Conservation (phyloP, 2,113 vertebrate species). For the Rhea americana region DNA sequence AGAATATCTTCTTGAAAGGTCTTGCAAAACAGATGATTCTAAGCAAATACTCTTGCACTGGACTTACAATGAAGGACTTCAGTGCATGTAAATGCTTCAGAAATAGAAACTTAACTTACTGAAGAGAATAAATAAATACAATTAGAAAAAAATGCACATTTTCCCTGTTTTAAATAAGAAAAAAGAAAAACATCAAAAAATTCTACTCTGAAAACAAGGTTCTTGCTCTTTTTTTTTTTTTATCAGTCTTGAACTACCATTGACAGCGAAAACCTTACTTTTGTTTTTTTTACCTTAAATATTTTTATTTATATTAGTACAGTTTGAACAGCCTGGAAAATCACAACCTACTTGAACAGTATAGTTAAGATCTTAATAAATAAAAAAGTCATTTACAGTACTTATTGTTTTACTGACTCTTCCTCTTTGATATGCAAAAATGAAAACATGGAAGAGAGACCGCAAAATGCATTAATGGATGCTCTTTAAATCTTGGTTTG, state of each 20-base stretch:
- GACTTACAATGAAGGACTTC: not conserved
- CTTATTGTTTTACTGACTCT: not conserved
- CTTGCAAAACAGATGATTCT: not conserved
- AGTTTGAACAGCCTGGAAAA: not conserved
- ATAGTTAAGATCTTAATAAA: not conserved
- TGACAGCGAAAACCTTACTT: not conserved
- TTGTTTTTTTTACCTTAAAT: not conserved
- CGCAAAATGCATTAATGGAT: not conserved
- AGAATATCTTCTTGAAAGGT: not conserved
- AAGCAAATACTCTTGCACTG: not conserved
- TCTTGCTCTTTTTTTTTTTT: not conserved
- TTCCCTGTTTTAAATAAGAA: not conserved
- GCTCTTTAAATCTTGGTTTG: not conserved
- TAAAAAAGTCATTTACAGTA: not conserved
- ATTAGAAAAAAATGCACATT: not conserved
- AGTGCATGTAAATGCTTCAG: not conserved
- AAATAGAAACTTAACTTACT: not conserved
- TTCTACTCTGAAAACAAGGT: not conserved
- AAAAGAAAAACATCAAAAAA: not conserved
- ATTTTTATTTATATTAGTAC: not conserved
- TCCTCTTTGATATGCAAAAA: not conserved
- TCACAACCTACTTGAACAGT: not conserved
- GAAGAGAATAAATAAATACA: not conserved
- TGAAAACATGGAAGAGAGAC: not conserved
- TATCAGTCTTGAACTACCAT: not conserved